Conservation (phyloP, 2,888 invertebrate genomes). For the Pristionchus maxplancki region DNA sequence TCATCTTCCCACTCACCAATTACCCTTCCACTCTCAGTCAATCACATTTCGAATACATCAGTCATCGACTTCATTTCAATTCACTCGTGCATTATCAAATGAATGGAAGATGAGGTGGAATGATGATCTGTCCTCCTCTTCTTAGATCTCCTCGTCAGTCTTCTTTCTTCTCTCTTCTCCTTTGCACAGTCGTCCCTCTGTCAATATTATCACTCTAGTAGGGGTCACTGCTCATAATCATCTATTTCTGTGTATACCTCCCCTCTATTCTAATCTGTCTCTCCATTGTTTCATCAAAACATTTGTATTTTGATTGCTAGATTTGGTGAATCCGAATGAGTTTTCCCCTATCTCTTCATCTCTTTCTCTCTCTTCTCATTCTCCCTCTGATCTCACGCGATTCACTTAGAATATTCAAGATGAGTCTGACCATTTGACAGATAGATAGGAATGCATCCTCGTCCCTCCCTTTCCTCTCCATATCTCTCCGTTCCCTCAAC, state of each 20-base stretch:
- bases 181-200: conserved; percentile 27
- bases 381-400: neutral
- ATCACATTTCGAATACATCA: neutral
- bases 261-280: neutral
- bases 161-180: neutral
- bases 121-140: neutral
- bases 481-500: conserved; percentile 12
- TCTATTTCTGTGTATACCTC: neutral
- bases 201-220: conserved; percentile 21
- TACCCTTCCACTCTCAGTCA: neutral
- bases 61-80: neutral
- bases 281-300: neutral
- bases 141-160: neutral
- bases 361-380: neutral
- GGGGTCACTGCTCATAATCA: conserved; percentile 26
- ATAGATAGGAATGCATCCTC: neutral
- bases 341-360: neutral
- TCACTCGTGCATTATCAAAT: neutral
- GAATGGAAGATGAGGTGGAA: neutral
- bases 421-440: neutral
- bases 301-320: neutral
- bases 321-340: neutral
- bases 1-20: neutral
- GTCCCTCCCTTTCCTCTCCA: neutral
- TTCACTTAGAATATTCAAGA: conserved; percentile 8